phyloP scores from a whole-genome alignment of 37 sponge, comb jelly and placozoan species.

The Oopsacas minuta region DNA sequence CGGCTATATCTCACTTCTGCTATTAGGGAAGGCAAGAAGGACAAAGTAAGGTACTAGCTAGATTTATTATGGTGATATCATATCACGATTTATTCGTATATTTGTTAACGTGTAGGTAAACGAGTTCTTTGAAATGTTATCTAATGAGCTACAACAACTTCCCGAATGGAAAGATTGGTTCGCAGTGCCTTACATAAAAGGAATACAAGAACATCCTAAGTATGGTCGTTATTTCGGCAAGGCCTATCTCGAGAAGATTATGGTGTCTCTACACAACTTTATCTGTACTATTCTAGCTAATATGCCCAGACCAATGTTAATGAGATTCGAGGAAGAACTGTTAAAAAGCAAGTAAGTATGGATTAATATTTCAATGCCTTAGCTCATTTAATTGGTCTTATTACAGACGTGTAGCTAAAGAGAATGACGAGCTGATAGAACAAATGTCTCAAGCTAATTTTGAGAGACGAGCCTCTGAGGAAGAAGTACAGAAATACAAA shows the following conservation, averaged over 20 bases:
- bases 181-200: conserved; percentile 66
- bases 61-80: not conserved
- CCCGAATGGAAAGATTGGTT: conserved; percentile 96
- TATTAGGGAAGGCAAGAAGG: conserved; percentile 33
- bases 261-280: conserved; percentile 71
- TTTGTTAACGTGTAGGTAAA: conserved; percentile 28
- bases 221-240: conserved; percentile 70
- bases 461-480: not conserved
- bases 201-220: conserved; percentile 53
- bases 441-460: not conserved
- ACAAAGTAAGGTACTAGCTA: conserved; percentile 25
- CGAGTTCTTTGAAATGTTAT: conserved; percentile 63
- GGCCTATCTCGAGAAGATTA: conserved; percentile 61
- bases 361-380: not conserved
- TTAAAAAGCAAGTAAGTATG: not conserved
- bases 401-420: not conserved
- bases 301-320: conserved; percentile 47
- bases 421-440: not conserved
- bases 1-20: conserved; percentile 58
- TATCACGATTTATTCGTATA: not conserved
- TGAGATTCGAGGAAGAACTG: conserved; percentile 14
- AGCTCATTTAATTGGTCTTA: not conserved
- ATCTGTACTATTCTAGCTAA: conserved; percentile 70
- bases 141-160: conserved; percentile 34
- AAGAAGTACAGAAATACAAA: not conserved